A percentile compares a stretch with the other conserved stretches of the same genome.
Conservation (phyloP, 1,140 invertebrate genomes). For the Drosophila busckii region DNA sequence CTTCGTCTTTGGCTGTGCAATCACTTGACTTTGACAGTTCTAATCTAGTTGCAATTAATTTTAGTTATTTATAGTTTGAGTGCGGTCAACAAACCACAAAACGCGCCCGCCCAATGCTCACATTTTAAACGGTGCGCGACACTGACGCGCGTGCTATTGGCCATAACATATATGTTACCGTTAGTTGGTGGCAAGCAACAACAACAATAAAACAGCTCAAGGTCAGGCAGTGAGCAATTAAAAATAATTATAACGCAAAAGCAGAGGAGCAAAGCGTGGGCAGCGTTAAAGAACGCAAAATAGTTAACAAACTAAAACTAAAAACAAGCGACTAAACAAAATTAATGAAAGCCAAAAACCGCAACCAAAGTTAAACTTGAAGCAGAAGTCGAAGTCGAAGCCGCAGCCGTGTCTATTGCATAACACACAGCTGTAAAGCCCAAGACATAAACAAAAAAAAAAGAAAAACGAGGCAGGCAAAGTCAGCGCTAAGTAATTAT, state of each 20-base stretch:
- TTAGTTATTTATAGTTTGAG: no score
- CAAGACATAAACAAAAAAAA: slow-evolving; percentile 13
- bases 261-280: slow-evolving; percentile 25
- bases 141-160: no score
- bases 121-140: no score
- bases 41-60: no score
- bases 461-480: slow-evolving; percentile 44
- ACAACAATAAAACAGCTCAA: slow-evolving; percentile 54
- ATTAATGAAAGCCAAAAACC: slow-evolving; percentile 75
- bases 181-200: slow-evolving; percentile 1
- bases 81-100: slow-evolving; percentile 34
- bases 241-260: slow-evolving; percentile 61
- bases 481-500: slow-evolving; percentile 58
- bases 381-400: slow-evolving; percentile 1
- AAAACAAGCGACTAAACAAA: no score
- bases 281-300: slow-evolving; percentile 32
- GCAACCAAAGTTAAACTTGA: slow-evolving; percentile 50
- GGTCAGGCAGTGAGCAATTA: slow-evolving; percentile 62
- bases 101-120: no score
- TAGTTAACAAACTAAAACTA: slow-evolving; percentile 14
- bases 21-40: no score
- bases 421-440: slow-evolving; percentile 46
- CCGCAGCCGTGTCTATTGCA: slow-evolving; percentile 47
- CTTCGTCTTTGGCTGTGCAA: no score
- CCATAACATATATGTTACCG: no score